Base-by-base conservation (phyloP, 2,797 vertebrate genomes). In the Iguana delicatissima region DNA sequence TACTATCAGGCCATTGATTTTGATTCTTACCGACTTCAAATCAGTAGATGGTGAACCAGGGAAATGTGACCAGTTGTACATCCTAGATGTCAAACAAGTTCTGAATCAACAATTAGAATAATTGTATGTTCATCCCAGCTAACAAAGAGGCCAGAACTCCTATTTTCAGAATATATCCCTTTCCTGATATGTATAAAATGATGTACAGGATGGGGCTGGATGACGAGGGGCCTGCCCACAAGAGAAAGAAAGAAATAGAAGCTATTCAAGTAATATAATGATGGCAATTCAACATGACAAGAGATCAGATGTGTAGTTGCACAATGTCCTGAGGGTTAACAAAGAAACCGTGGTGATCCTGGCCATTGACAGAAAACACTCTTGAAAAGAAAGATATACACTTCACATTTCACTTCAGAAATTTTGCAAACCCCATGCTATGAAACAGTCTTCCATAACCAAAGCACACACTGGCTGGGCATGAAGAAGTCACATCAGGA, bases 281-380 rank as follows among this genome's bases (percentile, higher is more conserved):
- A 85, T 85, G 67, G 18, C 46, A 85, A 72, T 85, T 24, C 67
- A 72, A 29, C 46, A n/a, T 55, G 67, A 85, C 84, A 85, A 72
- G 67, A 85, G 2, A 67, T 84, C 62, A 69, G 13, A 67, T 46
- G 55, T 32, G 52, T 55, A 24, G 32, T 32, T 20, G 24, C 22
- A 52, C 55, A n/a, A 80, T 87, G 62, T 38, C 76, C 32, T 42
- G 64, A n/a, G 76, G 62, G 46, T 52, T 80, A 55, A 87, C 26
- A 50, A 80, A 50, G 42, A 72, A 69, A 13, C 62, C 9, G 3
- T 88, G 46, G 69, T 69, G 76, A 67, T 67, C 55, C 76, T 26
- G n/a, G 18, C 6, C 29, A 64, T 32, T 50, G 32, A 52, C 18
- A 52, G 24, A 87, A 55, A 67, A 16, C 62, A 52, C 62, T 77